Evolutionary conservation across 2,113 vertebrate species (phyloP).

Genomic region (Cricetomys ansorgei): DNA sequence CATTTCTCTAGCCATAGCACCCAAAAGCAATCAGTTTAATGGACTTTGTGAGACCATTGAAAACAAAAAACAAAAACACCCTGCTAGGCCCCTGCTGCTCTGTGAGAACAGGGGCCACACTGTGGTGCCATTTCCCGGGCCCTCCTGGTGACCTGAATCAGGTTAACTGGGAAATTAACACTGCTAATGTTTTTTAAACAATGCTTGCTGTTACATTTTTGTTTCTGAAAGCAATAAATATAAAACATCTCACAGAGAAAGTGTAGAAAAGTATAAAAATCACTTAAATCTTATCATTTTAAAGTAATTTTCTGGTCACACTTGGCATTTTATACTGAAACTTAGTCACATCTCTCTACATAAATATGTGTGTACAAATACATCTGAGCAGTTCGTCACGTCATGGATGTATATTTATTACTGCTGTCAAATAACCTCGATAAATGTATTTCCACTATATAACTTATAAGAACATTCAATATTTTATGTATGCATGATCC

Average conservation of each 20-base stretch:
- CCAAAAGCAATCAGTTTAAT: not conserved
- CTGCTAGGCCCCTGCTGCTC: not conserved
- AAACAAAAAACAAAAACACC: too few relatives aligned
- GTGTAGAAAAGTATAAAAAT: slow-evolving; percentile 11
- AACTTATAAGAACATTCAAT: not conserved
- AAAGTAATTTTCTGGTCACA: slow-evolving; percentile 17
- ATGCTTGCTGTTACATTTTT: not conserved
- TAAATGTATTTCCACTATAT: not conserved
- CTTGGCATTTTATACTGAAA: not conserved
- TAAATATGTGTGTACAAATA: not conserved
- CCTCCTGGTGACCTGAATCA: not conserved
- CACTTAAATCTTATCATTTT: slow-evolving; percentile 12
- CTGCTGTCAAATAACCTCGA: not conserved
- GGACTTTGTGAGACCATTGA: not conserved
- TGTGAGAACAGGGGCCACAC: not conserved
- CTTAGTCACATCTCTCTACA: not conserved
- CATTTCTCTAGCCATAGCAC: not conserved
- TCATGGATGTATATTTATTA: not conserved
- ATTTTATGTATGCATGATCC: slow-evolving; percentile 5
- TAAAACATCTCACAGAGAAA: slow-evolving; percentile 33
- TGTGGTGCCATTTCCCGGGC: not conserved
- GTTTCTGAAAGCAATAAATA: slow-evolving; percentile 12
- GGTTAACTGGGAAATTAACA: too few relatives aligned
- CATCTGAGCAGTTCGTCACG: slow-evolving; percentile 14
- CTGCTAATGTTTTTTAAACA: not conserved